Evolutionary conservation across 2,797 vertebrate genomes (phyloP), one percentile per base, ranked within the genome.

Genomic region (Oreortyx pictus): DNA sequence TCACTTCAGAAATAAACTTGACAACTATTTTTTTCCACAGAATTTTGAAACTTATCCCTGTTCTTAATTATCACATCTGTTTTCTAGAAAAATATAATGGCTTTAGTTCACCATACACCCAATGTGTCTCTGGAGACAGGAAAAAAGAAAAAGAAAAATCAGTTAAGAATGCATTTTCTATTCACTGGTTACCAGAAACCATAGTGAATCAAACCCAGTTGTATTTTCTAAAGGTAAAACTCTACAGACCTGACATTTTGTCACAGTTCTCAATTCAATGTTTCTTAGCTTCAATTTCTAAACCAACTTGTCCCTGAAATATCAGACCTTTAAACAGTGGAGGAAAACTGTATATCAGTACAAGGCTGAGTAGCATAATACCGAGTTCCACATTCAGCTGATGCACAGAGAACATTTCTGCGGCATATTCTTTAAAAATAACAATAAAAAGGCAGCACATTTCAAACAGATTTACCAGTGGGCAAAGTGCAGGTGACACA

Each of bases 321-420:
- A 24, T 6, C 3, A 0, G 2, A 22, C 5, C 6, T n/a, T 73
- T 1, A 11, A 24, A 47, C 70, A n/a, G 2, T 2, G 1, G 6
- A 85, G 17, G 9, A 61, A 70, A 83, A 35, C 7, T 19, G 56
- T 24, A 19, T 11, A 29, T 16, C 11, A 14, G 6, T 54, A 23
- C n/a, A 60, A 68, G 9, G n/a, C 9, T 54, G 49, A 46, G 27
- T 49, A 31, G 46, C 11, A 2, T 43, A 66, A 80, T 17, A 8
- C 2, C 3, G 9, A 50, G 27, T 50, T 52, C 61, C 18, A 43
- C 13, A 8, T 85, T 82, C 72, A 64, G 14, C 18, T 90, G 78
- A 66, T 64, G 22, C n/a, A 61, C 41, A 71, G 31, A 60, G 47
- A 74, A 65, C 0, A 3, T 31, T 88, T 66, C 29, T 82, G 24